A percentile compares a stretch with the other conserved stretches of the same genome.
Conservation (phyloP, 2,113 vertebrate genomes). For the Nanger granti region DNA sequence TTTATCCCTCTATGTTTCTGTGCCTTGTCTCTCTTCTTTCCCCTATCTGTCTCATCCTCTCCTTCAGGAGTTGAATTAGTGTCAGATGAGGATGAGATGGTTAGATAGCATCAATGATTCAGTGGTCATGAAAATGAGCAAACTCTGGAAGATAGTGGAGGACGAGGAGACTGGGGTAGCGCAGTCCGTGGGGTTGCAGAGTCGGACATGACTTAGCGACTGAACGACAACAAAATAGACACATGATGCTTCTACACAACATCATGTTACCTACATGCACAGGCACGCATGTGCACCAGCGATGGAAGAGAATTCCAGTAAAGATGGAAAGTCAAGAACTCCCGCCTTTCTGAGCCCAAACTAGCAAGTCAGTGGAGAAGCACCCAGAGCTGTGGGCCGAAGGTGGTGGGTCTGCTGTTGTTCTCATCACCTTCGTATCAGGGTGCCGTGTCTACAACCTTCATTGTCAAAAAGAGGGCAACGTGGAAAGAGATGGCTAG, state of each 20-base stretch:
- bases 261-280: background rate
- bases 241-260: background rate
- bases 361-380: background rate
- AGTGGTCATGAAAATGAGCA: background rate
- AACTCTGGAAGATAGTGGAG: background rate
- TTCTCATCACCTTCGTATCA: accelerated
- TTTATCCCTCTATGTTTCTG: background rate
- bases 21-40: too few relatives aligned
- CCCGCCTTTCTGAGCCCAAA: background rate
- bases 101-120: background rate
- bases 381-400: accelerated
- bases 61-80: background rate
- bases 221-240: background rate
- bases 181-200: accelerated
- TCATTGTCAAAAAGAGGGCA: background rate
- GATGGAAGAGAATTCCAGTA: background rate
- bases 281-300: accelerated
- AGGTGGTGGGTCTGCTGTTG: accelerated
- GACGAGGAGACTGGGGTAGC: background rate
- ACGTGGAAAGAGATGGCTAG: background rate
- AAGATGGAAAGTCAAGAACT: background rate
- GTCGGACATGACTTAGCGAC: background rate
- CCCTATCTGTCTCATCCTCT: background rate
- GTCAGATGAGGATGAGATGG: background rate
- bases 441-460: too few relatives aligned